These are phyloP conservation scores for Clarias batrachus DNA, from an alignment of 2,113 vertebrate species.

Conservation along the genomic window DNA sequence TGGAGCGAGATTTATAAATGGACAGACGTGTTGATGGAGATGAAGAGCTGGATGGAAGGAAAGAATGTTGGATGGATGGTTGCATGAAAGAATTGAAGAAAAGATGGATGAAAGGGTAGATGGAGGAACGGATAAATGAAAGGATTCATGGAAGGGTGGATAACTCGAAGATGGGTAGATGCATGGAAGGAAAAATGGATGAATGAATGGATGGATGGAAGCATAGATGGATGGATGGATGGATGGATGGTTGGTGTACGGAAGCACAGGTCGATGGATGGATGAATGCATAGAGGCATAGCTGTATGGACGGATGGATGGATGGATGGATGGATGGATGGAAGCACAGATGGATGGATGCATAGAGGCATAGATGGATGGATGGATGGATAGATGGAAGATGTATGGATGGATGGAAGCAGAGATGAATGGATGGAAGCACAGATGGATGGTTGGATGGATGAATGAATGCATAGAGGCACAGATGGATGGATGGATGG, in stretches of 20 bases:
- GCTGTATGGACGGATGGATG: background rate
- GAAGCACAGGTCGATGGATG: background rate
- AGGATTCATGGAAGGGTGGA: background rate
- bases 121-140: background rate
- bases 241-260: background rate
- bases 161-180: background rate
- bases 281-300: background rate
- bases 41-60: background rate
- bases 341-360: background rate
- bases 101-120: background rate
- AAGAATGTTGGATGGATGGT: background rate
- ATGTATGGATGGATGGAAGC: background rate
- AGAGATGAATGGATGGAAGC: background rate
- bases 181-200: background rate
- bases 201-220: background rate
- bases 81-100: background rate
- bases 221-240: background rate
- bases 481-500: background rate
- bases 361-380: background rate
- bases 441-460: background rate
- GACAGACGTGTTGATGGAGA: no score
- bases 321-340: background rate
- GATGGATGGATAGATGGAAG: background rate
- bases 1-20: no score
- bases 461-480: background rate